These are phyloP conservation scores for Aselliscus stoliczkanus DNA, from an alignment of 2,797 vertebrate species.

Conservation along the genomic window DNA sequence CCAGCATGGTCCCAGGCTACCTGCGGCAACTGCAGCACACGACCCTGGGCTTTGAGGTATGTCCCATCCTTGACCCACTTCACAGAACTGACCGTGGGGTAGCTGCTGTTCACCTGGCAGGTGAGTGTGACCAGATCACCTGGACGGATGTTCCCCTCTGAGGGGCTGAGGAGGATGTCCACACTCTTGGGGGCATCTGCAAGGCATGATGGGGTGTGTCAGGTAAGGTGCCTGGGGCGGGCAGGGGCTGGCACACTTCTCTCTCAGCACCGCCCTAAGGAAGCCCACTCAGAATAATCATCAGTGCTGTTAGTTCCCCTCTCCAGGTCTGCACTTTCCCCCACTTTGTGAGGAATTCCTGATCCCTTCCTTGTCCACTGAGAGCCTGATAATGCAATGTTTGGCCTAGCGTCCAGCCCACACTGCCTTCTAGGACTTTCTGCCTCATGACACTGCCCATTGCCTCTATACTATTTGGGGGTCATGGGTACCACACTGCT, in stretches of 20 bases:
- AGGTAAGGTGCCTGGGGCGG: too few relatives aligned
- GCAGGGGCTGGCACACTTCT: neutral
- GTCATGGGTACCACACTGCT: neutral
- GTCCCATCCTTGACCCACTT: conserved; percentile 78
- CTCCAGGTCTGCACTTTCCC: neutral
- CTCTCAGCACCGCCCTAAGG: neutral
- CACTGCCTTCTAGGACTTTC: neutral
- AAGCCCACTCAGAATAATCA: neutral
- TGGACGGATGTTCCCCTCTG: conserved; percentile 63
- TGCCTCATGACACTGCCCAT: neutral
- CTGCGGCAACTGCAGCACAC: conserved; percentile 13
- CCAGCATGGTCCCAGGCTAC: conserved; percentile 69
- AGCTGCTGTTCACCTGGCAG: conserved; percentile 78
- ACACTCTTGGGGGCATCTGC: conserved; percentile 78
- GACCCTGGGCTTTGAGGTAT: fast-evolving
- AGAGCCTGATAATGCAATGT: neutral
- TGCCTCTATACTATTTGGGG: neutral
- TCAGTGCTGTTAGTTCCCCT: neutral
- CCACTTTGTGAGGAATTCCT: neutral
- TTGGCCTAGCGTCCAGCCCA: neutral
- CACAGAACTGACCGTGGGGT: conserved; percentile 40
- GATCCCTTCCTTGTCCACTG: neutral
- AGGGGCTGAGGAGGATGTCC: conserved; percentile 33
- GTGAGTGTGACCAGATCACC: conserved; percentile 70
- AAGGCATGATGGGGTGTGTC: neutral